Conservation (phyloP, 2,797 vertebrate genomes). For the Paramormyrops hopkinsi region DNA sequence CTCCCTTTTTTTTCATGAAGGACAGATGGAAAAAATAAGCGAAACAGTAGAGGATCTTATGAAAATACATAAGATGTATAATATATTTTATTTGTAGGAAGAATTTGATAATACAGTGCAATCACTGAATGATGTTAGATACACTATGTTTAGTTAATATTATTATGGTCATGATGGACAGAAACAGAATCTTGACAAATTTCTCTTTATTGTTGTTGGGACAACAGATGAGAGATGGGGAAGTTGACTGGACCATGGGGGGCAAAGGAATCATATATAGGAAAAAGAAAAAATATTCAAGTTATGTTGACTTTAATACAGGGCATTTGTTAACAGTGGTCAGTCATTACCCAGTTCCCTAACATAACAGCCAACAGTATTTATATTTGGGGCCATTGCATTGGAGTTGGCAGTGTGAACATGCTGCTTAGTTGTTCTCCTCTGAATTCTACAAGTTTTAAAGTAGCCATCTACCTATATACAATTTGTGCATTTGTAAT, state of each 20-base stretch:
- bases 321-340: constrained; percentile 11
- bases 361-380: neutral
- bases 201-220: constrained; percentile 12
- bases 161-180: constrained; percentile 27
- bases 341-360: neutral
- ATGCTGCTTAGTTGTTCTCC: constrained; percentile 26
- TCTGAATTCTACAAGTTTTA: constrained; percentile 17
- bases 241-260: neutral
- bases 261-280: constrained; percentile 13
- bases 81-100: constrained; percentile 76
- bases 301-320: constrained; percentile 54
- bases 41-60: constrained; percentile 52
- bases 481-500: constrained; percentile 5
- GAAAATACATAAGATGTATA: constrained; percentile 69
- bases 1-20: constrained; percentile 58
- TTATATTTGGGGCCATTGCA: constrained; percentile 6
- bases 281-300: constrained; percentile 19
- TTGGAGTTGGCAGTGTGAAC: neutral
- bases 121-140: constrained; percentile 48
- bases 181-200: constrained; percentile 4
- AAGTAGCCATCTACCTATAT: constrained; percentile 13
- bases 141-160: constrained; percentile 11
- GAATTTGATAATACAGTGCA: constrained; percentile 58
- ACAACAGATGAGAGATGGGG: neutral
- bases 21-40: constrained; percentile 58